Conservation (phyloP, 2,888 invertebrate genomes). For the Phortica okadai region DNA sequence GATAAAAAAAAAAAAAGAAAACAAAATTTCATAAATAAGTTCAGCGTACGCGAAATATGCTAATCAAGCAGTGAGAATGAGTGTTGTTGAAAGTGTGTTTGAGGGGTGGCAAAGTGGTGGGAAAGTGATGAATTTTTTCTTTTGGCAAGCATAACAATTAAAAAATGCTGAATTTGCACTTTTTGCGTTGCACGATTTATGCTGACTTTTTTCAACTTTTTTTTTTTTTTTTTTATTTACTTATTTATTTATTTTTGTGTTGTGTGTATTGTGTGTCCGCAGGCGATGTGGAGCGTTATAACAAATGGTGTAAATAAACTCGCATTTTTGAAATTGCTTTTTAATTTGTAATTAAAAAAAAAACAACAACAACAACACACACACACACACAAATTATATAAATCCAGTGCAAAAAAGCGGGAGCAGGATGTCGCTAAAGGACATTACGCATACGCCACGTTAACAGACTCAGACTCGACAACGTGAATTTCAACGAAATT, state of each 20-base stretch:
- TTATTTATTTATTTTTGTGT: background rate
- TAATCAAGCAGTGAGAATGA: conserved; percentile 3
- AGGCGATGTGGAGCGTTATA: background rate
- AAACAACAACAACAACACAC: too few species aligned
- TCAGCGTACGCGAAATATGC: conserved; percentile 18
- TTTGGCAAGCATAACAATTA: background rate
- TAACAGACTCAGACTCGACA: background rate
- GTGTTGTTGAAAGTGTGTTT: too few species aligned
- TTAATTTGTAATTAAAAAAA: conserved; percentile 4
- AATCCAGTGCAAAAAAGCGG: background rate
- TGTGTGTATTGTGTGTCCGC: background rate
- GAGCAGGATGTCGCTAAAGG: background rate
- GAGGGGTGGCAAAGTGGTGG: too few species aligned
- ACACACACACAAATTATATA: background rate
- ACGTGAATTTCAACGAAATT: background rate
- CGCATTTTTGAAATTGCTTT: conserved; percentile 6
- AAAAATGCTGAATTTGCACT: background rate
- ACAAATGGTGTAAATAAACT: conserved; percentile 7
- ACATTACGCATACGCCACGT: conserved; percentile 13
- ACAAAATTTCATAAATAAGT: conserved; percentile 20
- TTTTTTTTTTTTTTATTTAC: background rate
- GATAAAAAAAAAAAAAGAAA: background rate
- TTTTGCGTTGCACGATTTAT: background rate
- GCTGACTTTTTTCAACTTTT: background rate
- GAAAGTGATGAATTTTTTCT: too few species aligned